These are phyloP conservation scores for Galerucella calmariensis DNA, from an alignment of 2,888 invertebrate species.

Conservation along the genomic window DNA sequence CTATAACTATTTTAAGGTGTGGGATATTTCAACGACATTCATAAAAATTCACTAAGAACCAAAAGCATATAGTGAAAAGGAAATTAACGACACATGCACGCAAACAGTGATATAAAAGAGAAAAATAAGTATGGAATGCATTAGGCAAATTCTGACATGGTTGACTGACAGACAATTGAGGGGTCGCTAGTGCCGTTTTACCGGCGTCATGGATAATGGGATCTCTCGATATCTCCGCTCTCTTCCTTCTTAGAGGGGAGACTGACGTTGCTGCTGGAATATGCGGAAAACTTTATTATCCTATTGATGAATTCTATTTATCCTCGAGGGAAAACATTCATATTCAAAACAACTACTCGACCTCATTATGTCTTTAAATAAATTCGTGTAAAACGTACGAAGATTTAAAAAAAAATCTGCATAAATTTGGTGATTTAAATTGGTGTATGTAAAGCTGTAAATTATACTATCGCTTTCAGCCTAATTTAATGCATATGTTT, in stretches of 20 bases:
- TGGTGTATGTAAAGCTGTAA: not conserved
- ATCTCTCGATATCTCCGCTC: constrained; percentile 33
- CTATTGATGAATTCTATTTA: constrained; percentile 32
- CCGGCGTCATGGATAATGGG: constrained; percentile 37
- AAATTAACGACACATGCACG: constrained; percentile 61
- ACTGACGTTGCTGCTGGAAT: constrained; percentile 24
- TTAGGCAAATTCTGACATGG: constrained; percentile 59
- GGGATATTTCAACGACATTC: constrained; percentile 38
- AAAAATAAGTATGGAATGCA: constrained; percentile 58
- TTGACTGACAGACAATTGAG: constrained; percentile 51
- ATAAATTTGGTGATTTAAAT: too few species aligned
- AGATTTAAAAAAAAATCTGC: not conserved
- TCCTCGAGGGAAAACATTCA: constrained; percentile 32
- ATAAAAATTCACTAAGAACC: constrained; percentile 39
- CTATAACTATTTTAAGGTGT: constrained; percentile 42
- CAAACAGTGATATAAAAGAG: constrained; percentile 59
- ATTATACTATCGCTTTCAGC: not conserved
- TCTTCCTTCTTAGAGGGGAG: constrained; percentile 25
- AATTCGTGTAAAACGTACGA: not conserved
- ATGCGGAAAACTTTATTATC: constrained; percentile 36
- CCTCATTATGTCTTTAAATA: constrained; percentile 21
- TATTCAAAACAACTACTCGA: constrained; percentile 20
- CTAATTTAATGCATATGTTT: too few species aligned
- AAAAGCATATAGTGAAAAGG: constrained; percentile 57
- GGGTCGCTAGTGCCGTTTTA: constrained; percentile 39